phyloP scores from a whole-genome alignment of 2,113 vertebrate genomes.

The Hemiscyllium ocellatum region DNA sequence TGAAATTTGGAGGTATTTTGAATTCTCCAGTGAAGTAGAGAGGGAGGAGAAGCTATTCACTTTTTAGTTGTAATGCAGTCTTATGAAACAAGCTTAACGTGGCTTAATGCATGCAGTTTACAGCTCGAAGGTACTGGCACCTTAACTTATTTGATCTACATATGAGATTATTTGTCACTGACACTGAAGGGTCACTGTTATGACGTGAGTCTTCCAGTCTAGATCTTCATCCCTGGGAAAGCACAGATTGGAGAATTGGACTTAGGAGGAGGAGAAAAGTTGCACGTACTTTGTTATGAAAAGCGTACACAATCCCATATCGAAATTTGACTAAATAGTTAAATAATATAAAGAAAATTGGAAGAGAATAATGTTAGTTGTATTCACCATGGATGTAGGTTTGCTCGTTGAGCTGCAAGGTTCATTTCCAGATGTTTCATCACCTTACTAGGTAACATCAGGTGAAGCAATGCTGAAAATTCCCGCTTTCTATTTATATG shows the following conservation, averaged over 20 bases:
- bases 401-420: too few species aligned
- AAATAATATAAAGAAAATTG: background rate
- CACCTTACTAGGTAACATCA: too few species aligned
- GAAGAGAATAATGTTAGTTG: background rate
- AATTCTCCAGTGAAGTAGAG: background rate
- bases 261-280: background rate
- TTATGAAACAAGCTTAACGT: background rate
- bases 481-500: too few species aligned
- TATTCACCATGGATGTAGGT: background rate
- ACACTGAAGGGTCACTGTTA: background rate
- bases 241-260: background rate
- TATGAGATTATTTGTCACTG: background rate
- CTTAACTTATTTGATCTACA: too few species aligned
- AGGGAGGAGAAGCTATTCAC: background rate
- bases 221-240: background rate
- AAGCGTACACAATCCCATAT: background rate
- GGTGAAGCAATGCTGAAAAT: too few species aligned
- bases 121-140: background rate
- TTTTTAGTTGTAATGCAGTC: background rate
- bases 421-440: too few species aligned
- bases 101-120: background rate
- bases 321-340: background rate
- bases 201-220: background rate
- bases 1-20: background rate
- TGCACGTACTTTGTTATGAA: background rate